Evolutionary conservation across 1,140 invertebrate species (phyloP).

Genomic region (Panulirus ornatus): DNA sequence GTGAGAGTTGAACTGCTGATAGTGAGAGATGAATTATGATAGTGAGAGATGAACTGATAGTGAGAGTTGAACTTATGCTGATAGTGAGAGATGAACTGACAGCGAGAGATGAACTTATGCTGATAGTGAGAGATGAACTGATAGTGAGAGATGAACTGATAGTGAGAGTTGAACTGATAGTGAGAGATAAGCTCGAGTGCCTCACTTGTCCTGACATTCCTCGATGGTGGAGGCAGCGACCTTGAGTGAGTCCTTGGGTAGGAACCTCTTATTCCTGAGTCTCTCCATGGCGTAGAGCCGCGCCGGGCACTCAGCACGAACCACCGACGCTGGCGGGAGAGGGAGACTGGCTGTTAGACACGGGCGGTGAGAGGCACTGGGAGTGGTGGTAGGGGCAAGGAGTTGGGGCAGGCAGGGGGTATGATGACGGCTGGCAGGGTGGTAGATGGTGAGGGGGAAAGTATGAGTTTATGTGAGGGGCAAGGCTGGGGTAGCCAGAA

Average conservation of each 20-base stretch:
- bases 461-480: no score
- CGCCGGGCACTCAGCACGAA: conserved; percentile 91
- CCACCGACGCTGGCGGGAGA: conserved; percentile 85
- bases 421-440: not conserved
- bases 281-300: conserved; percentile 92
- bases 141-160: not conserved
- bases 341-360: not conserved
- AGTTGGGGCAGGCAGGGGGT: no score
- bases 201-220: conserved; percentile 90
- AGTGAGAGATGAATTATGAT: no score
- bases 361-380: no score
- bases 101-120: not conserved
- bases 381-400: no score
- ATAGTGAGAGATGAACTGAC: no score
- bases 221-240: conserved; percentile 85
- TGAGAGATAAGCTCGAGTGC: not conserved
- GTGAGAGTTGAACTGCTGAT: no score
- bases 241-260: conserved; percentile 79
- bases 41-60: no score
- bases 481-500: no score
- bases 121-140: not conserved
- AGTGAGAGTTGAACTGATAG: not conserved
- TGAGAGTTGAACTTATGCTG: no score
- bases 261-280: conserved; percentile 83
- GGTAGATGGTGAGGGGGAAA: not conserved